Conservation (phyloP, 92 coral and sea anemone species). For the Anthopleura xanthogrammica region DNA sequence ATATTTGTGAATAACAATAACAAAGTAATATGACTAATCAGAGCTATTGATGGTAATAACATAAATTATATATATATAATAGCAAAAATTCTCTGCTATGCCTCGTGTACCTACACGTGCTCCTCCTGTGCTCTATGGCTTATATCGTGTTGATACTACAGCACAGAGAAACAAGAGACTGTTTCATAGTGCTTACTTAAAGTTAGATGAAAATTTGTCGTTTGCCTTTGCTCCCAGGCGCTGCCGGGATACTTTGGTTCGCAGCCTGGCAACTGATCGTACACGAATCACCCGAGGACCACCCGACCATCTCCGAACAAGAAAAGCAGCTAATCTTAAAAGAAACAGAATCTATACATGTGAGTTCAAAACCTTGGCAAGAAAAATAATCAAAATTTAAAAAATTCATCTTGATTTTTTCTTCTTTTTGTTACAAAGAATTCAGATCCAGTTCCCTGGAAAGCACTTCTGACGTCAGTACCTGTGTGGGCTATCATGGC, state of each 20-base stretch:
- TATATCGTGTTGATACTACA: too few species aligned
- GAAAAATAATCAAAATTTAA: too few species aligned
- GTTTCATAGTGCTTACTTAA: too few species aligned
- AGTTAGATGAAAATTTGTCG: background rate
- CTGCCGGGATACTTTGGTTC: constrained; percentile 90
- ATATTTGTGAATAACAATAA: too few species aligned
- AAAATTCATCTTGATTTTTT: too few species aligned
- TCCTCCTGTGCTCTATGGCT: too few species aligned
- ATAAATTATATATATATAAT: too few species aligned
- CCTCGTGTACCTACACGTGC: too few species aligned
- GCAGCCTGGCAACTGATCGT: constrained; percentile 91
- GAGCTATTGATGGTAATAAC: too few species aligned
- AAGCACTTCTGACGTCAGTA: constrained; percentile 72
- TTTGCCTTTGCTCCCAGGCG: constrained; percentile 42
- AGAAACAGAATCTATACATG: constrained; percentile 6
- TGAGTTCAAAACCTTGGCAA: background rate
- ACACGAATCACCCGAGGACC: constrained; percentile 75
- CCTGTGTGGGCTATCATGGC: constrained; percentile 94
- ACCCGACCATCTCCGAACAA: constrained; percentile 82
- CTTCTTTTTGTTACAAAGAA: background rate
- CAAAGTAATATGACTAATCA: too few species aligned
- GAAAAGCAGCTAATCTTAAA: constrained; percentile 55
- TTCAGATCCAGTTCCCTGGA: constrained; percentile 68
- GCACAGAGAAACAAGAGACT: too few species aligned
- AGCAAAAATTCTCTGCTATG: too few species aligned